phyloP scores from a whole-genome alignment of 2,113 vertebrate species.

The Uropsilus gracilis region DNA sequence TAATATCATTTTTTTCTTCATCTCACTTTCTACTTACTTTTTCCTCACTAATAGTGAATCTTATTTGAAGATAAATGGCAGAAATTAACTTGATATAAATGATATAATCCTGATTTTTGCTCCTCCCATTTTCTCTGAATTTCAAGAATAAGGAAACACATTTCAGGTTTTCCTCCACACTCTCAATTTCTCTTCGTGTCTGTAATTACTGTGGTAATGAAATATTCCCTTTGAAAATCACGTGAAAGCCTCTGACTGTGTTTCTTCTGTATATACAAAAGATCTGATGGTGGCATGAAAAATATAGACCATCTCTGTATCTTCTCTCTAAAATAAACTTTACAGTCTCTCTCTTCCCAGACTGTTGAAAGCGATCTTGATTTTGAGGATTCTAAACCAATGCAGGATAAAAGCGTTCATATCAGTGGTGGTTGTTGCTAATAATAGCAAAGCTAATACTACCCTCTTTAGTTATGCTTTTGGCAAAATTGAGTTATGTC shows the following conservation, averaged over 20 bases:
- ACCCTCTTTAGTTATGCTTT: neutral
- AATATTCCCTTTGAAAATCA: neutral
- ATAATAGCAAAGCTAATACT: neutral
- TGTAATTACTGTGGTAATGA: neutral
- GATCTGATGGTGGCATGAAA: neutral
- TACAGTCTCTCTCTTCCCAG: neutral
- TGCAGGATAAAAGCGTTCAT: accelerated
- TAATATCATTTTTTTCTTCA: neutral
- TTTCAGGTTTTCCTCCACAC: neutral
- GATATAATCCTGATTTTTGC: neutral
- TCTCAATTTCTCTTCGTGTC: neutral
- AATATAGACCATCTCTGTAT: neutral
- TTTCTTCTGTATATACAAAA: neutral
- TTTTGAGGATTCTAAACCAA: neutral
- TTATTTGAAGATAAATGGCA: neutral
- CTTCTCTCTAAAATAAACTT: neutral
- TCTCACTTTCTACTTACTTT: neutral
- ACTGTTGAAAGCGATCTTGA: neutral
- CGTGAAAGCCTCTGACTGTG: neutral
- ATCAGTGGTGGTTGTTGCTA: neutral
- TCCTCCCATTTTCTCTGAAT: neutral
- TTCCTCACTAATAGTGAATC: neutral
- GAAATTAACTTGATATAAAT: neutral
- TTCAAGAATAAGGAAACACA: slow-evolving; percentile 13
- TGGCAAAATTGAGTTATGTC: neutral